These are phyloP conservation scores for Boloria euphrosyne DNA, from an alignment of 2,888 invertebrate species.

Conservation along the genomic window DNA sequence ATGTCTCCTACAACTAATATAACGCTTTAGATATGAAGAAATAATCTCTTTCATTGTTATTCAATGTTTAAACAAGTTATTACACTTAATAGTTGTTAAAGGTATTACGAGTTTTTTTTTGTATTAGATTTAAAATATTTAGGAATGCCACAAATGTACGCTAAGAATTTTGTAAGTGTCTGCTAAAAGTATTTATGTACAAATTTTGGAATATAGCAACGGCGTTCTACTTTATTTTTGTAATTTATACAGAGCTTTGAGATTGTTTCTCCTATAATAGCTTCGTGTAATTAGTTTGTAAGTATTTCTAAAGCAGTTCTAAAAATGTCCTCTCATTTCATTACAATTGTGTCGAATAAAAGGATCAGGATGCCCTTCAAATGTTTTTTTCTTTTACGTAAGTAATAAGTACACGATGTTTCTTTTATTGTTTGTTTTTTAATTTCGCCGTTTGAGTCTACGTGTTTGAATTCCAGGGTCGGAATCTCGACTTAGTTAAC, in stretches of 20 bases:
- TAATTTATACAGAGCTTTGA: conserved; percentile 12
- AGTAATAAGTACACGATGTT: no score
- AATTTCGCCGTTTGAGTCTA: no score
- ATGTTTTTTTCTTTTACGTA: conserved; percentile 15
- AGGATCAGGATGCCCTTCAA: conserved; percentile 7
- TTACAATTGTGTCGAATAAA: conserved; percentile 15
- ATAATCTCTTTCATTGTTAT: conserved; percentile 13
- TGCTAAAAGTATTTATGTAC: conserved; percentile 23
- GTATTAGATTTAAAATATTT: not conserved
- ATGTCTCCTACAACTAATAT: no score
- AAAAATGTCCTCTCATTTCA: not conserved
- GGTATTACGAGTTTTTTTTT: not conserved
- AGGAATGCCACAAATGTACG: conserved; percentile 17
- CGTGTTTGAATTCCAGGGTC: no score
- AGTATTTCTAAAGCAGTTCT: not conserved
- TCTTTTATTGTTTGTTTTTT: no score
- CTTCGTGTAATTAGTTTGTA: conserved; percentile 12
- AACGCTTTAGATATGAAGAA: not conserved
- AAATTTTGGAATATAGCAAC: conserved; percentile 6
- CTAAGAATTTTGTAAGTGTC: conserved; percentile 12
- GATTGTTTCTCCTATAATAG: conserved; percentile 13
- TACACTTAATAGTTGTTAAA: conserved; percentile 13
- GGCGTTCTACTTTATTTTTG: conserved; percentile 12
- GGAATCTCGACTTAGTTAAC: no score
- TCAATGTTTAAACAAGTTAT: conserved; percentile 9